Evolutionary conservation across 2,113 vertebrate species (phyloP).

Genomic region (Lampris incognitus): DNA sequence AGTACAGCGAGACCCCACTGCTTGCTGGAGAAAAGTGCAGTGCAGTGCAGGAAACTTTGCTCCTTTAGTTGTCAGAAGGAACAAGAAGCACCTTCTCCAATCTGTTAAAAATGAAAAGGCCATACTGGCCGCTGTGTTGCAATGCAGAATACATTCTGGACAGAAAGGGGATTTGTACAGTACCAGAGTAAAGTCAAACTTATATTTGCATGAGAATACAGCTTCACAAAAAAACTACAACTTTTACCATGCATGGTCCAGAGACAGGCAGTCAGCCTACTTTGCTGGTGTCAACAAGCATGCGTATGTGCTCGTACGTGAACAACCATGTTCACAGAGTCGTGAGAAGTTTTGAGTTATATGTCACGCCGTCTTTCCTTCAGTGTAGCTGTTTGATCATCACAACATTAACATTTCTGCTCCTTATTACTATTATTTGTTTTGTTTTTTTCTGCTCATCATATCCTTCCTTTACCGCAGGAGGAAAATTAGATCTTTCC

Average conservation of each 20-base stretch:
- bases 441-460: neutral
- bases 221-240: neutral
- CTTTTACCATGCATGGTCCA: neutral
- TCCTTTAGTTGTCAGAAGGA: neutral
- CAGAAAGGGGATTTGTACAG: neutral
- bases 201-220: neutral
- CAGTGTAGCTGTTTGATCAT: constrained; percentile 14
- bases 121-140: no score
- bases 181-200: neutral
- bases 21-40: neutral
- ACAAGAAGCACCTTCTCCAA: neutral
- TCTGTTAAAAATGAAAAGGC: no score
- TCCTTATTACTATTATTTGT: constrained; percentile 10
- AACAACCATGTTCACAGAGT: no score
- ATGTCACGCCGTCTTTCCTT: neutral
- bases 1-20: neutral
- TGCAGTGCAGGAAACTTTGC: neutral
- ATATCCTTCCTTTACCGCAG: constrained; percentile 43
- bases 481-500: constrained; percentile 52
- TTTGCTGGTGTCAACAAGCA: neutral
- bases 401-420: neutral
- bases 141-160: no score
- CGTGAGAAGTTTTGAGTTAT: no score
- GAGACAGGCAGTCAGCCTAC: neutral
- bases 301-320: neutral